Percentiles rank a stretch among this genome's conserved stretches.
Conservation (phyloP, 2,888 invertebrate genomes). For the Machimus atricapillus region DNA sequence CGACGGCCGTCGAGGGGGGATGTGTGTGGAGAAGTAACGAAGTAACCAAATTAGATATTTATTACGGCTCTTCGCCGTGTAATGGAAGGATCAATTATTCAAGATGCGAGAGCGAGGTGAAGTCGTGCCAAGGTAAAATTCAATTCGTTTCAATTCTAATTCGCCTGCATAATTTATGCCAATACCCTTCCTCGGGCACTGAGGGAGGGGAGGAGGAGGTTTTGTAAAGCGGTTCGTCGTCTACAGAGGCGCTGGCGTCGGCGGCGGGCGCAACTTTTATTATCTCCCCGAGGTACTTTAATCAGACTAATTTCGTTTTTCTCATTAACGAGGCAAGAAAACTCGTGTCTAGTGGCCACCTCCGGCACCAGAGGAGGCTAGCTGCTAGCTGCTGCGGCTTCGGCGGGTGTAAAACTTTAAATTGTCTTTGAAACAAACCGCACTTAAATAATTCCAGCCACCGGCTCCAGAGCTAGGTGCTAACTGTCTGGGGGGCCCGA, state of each 20-base stretch:
- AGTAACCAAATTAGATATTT: conserved; percentile 48
- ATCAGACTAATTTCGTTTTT: conserved; percentile 40
- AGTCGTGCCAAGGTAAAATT: conserved; percentile 41
- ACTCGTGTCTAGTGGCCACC: not conserved
- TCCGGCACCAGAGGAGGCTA: not conserved
- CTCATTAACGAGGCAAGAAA: conserved; percentile 30
- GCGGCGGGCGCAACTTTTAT: conserved; percentile 12
- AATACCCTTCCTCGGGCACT: conserved; percentile 7
- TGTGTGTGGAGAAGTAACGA: conserved; percentile 13
- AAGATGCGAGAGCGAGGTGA: conserved; percentile 40
- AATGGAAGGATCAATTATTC: conserved; percentile 47
- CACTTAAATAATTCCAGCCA: conserved; percentile 28
- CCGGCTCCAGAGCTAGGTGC: not conserved
- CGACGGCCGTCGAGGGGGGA: not conserved
- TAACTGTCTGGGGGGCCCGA: not conserved
- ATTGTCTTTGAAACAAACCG: conserved; percentile 31
- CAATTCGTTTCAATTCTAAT: conserved; percentile 48
- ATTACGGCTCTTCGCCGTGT: conserved; percentile 45
- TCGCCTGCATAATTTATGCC: conserved; percentile 46
- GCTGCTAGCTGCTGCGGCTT: not conserved
- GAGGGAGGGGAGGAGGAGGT: not conserved
- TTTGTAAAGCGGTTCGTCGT: not conserved
- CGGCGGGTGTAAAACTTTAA: conserved; percentile 6
- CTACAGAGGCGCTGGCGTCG: not conserved
- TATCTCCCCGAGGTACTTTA: conserved; percentile 34